Conservation (phyloP, 2,797 vertebrate species). For the Oophaga sylvatica region DNA sequence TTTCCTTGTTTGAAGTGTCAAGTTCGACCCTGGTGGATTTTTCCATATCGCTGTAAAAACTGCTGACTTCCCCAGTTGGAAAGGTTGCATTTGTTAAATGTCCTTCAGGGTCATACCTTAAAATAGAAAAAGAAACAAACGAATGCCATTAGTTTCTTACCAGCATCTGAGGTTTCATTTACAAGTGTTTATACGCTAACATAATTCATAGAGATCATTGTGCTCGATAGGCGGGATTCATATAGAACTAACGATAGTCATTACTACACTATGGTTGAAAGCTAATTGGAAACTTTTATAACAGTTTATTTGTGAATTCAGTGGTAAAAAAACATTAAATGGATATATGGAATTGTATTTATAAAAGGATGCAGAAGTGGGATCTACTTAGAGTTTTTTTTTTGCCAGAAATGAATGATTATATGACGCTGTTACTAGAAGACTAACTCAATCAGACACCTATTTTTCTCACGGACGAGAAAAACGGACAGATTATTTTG, state of each 20-base stretch:
- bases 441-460: neutral
- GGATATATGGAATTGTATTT: neutral
- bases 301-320: neutral
- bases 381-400: neutral
- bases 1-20: slow-evolving; percentile 88
- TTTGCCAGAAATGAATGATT: neutral
- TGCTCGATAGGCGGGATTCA: neutral
- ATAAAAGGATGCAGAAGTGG: neutral
- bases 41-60: slow-evolving; percentile 90
- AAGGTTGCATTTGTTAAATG: slow-evolving; percentile 92
- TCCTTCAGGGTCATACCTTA: slow-evolving; percentile 88
- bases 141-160: slow-evolving; percentile 17
- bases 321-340: neutral
- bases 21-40: slow-evolving; percentile 88
- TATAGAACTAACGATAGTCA: neutral
- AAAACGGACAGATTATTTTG: no score
- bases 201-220: neutral
- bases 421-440: neutral
- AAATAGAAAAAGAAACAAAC: slow-evolving; percentile 39
- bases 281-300: neutral
- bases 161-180: neutral
- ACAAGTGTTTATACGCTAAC: neutral
- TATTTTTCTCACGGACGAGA: no score
- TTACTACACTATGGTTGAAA: neutral
- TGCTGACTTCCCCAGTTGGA: slow-evolving; percentile 91